Evolutionary conservation across 2,888 invertebrate genomes (phyloP).

Genomic region (Drosophila eohydei): DNA sequence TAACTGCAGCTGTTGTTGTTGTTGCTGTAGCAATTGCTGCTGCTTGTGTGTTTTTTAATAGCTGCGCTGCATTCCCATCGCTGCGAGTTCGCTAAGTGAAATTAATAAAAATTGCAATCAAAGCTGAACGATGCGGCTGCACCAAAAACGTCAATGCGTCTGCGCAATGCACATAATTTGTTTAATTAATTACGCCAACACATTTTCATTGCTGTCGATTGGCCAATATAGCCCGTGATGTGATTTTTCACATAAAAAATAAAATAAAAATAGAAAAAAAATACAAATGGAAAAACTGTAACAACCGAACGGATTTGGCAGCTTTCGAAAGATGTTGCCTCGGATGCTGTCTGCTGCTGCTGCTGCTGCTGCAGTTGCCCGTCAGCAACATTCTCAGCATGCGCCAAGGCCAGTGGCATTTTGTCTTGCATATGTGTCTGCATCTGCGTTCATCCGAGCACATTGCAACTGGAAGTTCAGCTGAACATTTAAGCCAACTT

Average conservation of each 20-base stretch:
- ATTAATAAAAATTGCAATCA: slow-evolving; percentile 77
- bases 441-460: slow-evolving; percentile 16
- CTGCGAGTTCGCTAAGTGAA: slow-evolving; percentile 63
- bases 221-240: slow-evolving; percentile 60
- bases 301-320: slow-evolving; percentile 64
- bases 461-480: slow-evolving; percentile 52
- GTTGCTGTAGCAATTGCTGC: slow-evolving; percentile 11
- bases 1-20: slow-evolving; percentile 35
- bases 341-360: slow-evolving; percentile 22
- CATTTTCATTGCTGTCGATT: slow-evolving; percentile 73
- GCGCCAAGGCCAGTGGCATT: slow-evolving; percentile 79
- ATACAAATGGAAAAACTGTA: slow-evolving; percentile 58
- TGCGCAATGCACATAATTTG: slow-evolving; percentile 81
- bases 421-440: slow-evolving; percentile 29
- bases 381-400: slow-evolving; percentile 75
- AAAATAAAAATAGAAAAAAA: slow-evolving; percentile 30
- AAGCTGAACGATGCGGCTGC: slow-evolving; percentile 25
- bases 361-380: slow-evolving; percentile 31
- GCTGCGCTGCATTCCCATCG: slow-evolving; percentile 68
- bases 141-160: slow-evolving; percentile 80
- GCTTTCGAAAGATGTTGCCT: slow-evolving; percentile 75
- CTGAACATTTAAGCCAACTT: slow-evolving; percentile 54
- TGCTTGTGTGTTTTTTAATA: slow-evolving; percentile 40
- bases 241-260: slow-evolving; percentile 73
- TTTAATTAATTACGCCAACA: slow-evolving; percentile 80